phyloP scores from a whole-genome alignment of 2,797 vertebrate species.

The Pseudocheirus occidentalis region DNA sequence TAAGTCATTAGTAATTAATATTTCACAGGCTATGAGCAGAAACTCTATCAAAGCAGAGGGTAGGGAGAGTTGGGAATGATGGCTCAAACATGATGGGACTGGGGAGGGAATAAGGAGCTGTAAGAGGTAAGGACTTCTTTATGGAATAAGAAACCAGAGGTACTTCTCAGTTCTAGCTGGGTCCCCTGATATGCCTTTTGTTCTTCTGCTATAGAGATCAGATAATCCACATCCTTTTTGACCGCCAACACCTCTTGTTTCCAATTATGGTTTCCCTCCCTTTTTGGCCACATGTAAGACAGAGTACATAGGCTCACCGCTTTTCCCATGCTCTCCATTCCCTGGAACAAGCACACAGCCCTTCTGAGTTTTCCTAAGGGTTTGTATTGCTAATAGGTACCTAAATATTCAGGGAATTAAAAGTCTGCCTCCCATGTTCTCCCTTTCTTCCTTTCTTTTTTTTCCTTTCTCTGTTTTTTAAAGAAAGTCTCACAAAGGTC shows the following conservation, averaged over 20 bases:
- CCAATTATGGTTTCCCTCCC: not conserved
- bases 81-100: not conserved
- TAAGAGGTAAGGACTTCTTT: not conserved
- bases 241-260: not conserved
- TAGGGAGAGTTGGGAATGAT: not conserved
- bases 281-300: not conserved
- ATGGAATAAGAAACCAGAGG: not conserved
- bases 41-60: not conserved
- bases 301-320: not conserved
- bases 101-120: not conserved
- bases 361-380: not conserved
- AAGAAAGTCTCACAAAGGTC: not conserved
- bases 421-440: not conserved
- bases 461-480: not conserved
- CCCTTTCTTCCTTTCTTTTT: not conserved
- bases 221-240: not conserved
- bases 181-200: not conserved
- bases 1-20: not conserved
- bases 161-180: not conserved
- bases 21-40: not conserved
- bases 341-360: not conserved
- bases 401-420: not conserved
- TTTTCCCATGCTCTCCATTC: not conserved
- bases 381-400: not conserved
- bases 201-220: not conserved